phyloP scores from a whole-genome alignment of 2,113 vertebrate genomes.

The Isichthys henryi region DNA sequence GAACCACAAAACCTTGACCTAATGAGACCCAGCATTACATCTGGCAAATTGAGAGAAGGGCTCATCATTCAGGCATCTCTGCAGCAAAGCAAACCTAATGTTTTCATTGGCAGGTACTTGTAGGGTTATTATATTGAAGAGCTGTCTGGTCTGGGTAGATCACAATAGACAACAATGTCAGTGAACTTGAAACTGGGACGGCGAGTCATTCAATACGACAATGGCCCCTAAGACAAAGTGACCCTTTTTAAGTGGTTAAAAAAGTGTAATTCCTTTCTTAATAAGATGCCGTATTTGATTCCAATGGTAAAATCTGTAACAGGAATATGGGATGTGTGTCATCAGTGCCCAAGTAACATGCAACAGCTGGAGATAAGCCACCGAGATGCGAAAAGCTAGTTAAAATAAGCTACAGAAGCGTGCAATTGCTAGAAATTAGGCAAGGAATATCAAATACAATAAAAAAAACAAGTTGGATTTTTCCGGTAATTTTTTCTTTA shows the following conservation, averaged over 20 bases:
- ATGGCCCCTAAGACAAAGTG: background rate
- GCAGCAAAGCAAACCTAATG: background rate
- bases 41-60: background rate
- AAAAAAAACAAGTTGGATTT: background rate
- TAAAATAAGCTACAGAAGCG: background rate
- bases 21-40: background rate
- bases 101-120: background rate
- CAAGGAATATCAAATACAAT: background rate
- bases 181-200: background rate
- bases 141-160: background rate
- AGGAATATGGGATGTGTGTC: background rate
- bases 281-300: background rate
- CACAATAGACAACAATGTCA: background rate
- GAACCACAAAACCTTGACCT: background rate
- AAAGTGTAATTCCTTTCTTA: background rate
- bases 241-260: background rate
- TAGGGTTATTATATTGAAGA: background rate
- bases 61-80: background rate
- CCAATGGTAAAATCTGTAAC: background rate
- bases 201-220: background rate
- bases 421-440: background rate
- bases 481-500: background rate
- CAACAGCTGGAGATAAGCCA: background rate
- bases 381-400: background rate
- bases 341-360: background rate